phyloP scores from a whole-genome alignment of 2,888 invertebrate species.

The Hydroisotoma schaefferi region DNA sequence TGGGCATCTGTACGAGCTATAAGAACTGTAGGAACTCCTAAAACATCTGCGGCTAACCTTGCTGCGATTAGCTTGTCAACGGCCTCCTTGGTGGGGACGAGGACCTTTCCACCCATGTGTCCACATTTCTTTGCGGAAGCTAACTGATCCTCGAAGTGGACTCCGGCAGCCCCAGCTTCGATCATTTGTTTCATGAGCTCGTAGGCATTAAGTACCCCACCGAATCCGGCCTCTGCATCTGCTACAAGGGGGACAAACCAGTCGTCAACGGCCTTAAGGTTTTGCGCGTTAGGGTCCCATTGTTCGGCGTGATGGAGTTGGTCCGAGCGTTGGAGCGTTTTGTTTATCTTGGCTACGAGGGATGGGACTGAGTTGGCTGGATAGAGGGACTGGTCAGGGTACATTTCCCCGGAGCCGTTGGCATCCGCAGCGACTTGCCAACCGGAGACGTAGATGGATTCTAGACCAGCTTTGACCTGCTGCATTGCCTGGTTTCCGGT shows the following conservation, averaged over 20 bases:
- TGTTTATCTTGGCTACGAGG: slow-evolving; percentile 51
- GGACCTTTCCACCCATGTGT: slow-evolving; percentile 52
- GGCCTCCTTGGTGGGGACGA: slow-evolving; percentile 52
- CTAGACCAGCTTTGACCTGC: slow-evolving; percentile 52
- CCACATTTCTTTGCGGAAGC: slow-evolving; percentile 53
- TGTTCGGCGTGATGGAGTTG: slow-evolving; percentile 40
- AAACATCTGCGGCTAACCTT: slow-evolving; percentile 52
- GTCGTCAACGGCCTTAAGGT: slow-evolving; percentile 19
- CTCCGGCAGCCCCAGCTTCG: slow-evolving; percentile 49
- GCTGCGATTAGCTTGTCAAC: slow-evolving; percentile 52
- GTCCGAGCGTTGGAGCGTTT: slow-evolving; percentile 51
- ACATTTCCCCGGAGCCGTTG: slow-evolving; percentile 51
- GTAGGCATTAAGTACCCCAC: slow-evolving; percentile 52
- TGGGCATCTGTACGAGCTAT: slow-evolving; percentile 53
- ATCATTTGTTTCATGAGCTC: slow-evolving; percentile 51
- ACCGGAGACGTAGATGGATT: slow-evolving; percentile 53
- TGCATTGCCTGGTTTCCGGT: slow-evolving; percentile 51
- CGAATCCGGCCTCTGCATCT: slow-evolving; percentile 53
- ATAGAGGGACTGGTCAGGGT: slow-evolving; percentile 53
- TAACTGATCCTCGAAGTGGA: slow-evolving; percentile 53
- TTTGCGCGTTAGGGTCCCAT: slow-evolving; percentile 8
- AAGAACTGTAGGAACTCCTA: slow-evolving; percentile 51
- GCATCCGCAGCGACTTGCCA: slow-evolving; percentile 54
- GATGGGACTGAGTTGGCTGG: slow-evolving; percentile 52
- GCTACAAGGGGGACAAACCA: slow-evolving; percentile 51